Percentiles rank a stretch among this genome's conserved stretches.
Conservation (phyloP, 2,888 invertebrate genomes). For the Chrysotoxum bicinctum region DNA sequence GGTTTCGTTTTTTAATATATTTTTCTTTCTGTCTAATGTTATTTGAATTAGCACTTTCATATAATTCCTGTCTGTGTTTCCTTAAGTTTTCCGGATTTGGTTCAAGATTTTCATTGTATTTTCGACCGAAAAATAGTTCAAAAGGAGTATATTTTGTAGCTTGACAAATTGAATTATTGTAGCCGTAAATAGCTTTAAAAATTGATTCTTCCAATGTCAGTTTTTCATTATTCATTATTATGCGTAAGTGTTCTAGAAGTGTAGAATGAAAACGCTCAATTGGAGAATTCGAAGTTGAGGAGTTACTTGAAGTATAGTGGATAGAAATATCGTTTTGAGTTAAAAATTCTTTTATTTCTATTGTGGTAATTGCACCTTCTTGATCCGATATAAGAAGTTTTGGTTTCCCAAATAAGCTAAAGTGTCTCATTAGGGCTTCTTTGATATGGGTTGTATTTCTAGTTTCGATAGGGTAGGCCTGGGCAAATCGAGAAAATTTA, state of each 20-base stretch:
- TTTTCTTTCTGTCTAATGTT: background rate
- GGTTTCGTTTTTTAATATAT: background rate
- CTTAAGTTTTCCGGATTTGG: background rate
- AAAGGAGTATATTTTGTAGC: too few relatives aligned
- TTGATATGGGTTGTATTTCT: constrained; percentile 2
- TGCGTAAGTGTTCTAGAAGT: background rate
- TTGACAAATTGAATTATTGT: too few relatives aligned
- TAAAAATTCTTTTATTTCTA: background rate
- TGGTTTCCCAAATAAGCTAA: background rate
- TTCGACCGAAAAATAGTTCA: too few relatives aligned
- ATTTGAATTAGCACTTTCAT: background rate
- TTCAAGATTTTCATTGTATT: background rate
- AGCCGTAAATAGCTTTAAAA: too few relatives aligned
- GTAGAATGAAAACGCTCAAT: background rate
- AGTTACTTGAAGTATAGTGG: background rate
- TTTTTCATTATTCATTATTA: constrained; percentile 7
- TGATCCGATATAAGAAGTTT: background rate
- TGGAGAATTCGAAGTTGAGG: background rate
- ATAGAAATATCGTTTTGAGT: background rate
- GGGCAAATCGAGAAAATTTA: background rate
- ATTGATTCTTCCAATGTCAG: background rate
- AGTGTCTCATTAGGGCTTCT: background rate
- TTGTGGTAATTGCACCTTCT: background rate
- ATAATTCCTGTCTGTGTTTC: background rate
- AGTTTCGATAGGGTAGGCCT: background rate